These are phyloP conservation scores for Andrena chrysosceles DNA, from an alignment of 2,888 invertebrate species.

Conservation along the genomic window DNA sequence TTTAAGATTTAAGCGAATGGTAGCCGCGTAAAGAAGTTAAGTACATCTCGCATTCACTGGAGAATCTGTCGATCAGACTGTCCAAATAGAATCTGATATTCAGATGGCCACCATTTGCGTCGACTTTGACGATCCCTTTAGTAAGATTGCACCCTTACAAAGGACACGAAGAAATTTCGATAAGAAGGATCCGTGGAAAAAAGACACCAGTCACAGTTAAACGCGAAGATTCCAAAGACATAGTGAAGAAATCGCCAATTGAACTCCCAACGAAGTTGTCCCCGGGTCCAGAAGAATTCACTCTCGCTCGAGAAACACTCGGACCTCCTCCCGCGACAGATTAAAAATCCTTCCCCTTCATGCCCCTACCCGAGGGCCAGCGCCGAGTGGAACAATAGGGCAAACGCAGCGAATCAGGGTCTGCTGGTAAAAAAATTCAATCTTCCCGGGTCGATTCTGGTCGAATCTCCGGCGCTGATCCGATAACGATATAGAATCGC, in stretches of 20 bases:
- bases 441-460: conserved; percentile 10
- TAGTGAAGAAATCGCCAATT: conserved; percentile 8
- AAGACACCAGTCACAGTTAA: background rate
- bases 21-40: too few species aligned
- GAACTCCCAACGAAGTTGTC: conserved; percentile 1
- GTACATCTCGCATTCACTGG: too few species aligned
- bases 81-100: background rate
- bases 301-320: background rate
- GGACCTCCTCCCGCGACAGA: background rate
- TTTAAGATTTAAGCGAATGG: background rate
- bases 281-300: conserved; percentile 5
- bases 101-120: background rate
- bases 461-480: conserved; percentile 27
- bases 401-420: background rate
- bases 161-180: background rate
- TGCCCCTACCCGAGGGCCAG: background rate
- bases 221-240: background rate
- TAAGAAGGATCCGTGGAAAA: background rate
- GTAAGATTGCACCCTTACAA: background rate
- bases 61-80: background rate
- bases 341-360: conserved; percentile 24
- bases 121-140: too few species aligned
- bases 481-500: conserved; percentile 31
- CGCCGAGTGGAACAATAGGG: background rate
- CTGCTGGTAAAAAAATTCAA: conserved; percentile 6